Evolutionary conservation across 1,140 invertebrate species (phyloP), one percentile per base, ranked within the genome.

Genomic region (Mylabris phalerata): DNA sequence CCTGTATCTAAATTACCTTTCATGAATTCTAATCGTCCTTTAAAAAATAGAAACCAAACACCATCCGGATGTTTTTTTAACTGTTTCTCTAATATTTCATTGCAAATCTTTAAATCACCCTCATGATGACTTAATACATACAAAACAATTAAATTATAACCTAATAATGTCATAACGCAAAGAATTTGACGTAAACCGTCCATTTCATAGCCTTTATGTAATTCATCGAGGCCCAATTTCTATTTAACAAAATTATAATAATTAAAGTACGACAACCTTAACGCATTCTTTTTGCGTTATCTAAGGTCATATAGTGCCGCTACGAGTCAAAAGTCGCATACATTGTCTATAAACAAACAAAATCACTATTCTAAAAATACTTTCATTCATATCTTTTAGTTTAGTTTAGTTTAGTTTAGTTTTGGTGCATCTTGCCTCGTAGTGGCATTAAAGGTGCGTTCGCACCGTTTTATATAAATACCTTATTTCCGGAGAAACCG

Each of bases 401-500:
- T 19, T 19, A 19, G 1, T 19, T 19, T 19, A 19, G 19, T 19
- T 40, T 40, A 1, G 1, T 10, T 40, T 40, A 2, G 1, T 7
- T n/a, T 40, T 40, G 39, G 10, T 40, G 39, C 19, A 19, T 19
- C 19, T 19, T 19, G 19, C 19, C 19, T 19, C 19, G 19, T 19
- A 19, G 19, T 19, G 19, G 19, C 19, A 19, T 19, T 19, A 19
- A 19, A 19, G 19, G 19, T 19, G 19, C 19, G 19, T 19, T 19
- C 19, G 39, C 44, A 25, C 11, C 5, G 19, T 51, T 51, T 43
- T 27, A 47, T 27, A 32, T 45, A 27, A 40, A 70, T 77, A 95
- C 93, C 82, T 93, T 90, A 73, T 92, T 90, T 11, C 93, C 92
- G 32, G 90, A 90, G 74, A 98, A 98, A 38, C 95, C 95, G 67